Percentiles rank a stretch among this genome's conserved stretches.
phyloP scores from a whole-genome alignment of 2,888 invertebrate genomes.

The Anarsia innoxiella region DNA sequence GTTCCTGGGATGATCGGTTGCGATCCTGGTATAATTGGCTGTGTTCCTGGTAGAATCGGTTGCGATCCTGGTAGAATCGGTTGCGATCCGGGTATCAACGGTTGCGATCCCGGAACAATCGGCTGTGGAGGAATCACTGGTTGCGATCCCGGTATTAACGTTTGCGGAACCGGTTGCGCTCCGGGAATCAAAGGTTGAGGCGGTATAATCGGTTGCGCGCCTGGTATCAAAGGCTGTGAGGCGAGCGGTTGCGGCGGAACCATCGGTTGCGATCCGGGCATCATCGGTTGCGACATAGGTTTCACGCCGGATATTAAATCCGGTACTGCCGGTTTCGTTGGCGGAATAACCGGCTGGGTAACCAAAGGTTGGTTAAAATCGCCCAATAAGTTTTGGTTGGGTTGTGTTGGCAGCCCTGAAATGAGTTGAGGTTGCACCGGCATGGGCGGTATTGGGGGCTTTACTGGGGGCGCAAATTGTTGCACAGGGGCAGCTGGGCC shows the following conservation, averaged over 20 bases:
- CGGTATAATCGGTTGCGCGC: constrained; percentile 41
- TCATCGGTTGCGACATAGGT: constrained; percentile 19
- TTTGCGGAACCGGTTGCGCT: constrained; percentile 23
- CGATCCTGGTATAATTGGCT: constrained; percentile 14
- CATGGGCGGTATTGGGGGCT: constrained; percentile 59
- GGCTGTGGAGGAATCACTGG: constrained; percentile 39
- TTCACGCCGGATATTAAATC: constrained; percentile 58
- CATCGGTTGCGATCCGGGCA: constrained; percentile 10
- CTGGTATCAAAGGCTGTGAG: constrained; percentile 31
- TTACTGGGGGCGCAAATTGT: constrained; percentile 52
- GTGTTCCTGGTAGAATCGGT: constrained; percentile 21
- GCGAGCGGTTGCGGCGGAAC: constrained; percentile 21
- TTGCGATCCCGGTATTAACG: constrained; percentile 24
- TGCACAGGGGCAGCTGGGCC: constrained; percentile 31
- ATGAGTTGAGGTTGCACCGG: constrained; percentile 31
- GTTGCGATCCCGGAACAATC: constrained; percentile 23
- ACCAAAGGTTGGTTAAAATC: constrained; percentile 5
- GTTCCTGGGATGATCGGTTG: constrained; percentile 13
- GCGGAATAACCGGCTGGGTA: constrained; percentile 23
- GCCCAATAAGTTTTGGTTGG: constrained; percentile 2
- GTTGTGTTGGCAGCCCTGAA: constrained; percentile 9
- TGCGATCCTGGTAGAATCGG: constrained; percentile 17
- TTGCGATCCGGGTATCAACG: constrained; percentile 16
- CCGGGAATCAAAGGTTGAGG: constrained; percentile 30
- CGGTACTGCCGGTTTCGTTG: constrained; percentile 41